Evolutionary conservation across 23 tunicate species (phyloP).

Genomic region (Trididemnum nubilum): DNA sequence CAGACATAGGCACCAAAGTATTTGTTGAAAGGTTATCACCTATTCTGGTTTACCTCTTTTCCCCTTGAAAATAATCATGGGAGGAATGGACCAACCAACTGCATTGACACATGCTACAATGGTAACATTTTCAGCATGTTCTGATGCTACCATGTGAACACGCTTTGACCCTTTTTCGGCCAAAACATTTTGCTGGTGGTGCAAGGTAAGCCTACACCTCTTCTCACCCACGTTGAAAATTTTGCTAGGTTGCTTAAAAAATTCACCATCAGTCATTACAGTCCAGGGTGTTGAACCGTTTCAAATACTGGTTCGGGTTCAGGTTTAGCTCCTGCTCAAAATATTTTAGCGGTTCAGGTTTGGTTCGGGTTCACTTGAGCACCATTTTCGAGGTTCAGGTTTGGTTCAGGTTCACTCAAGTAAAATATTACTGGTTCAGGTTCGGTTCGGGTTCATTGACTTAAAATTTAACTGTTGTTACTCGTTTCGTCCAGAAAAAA

Average conservation of each 20-base stretch:
- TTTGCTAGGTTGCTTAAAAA: slow-evolving; percentile 9
- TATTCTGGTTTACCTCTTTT: slow-evolving; percentile 26
- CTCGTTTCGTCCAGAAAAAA: too few species aligned
- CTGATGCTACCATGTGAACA: slow-evolving; percentile 29
- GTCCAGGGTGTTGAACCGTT: too few species aligned
- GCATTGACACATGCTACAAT: slow-evolving; percentile 33
- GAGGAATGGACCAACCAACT: slow-evolving; percentile 17
- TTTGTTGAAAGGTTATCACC: slow-evolving; percentile 26
- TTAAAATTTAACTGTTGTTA: too few species aligned
- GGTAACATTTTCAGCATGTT: slow-evolving; percentile 40
- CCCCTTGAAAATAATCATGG: slow-evolving; percentile 34
- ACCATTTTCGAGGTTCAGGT: too few species aligned
- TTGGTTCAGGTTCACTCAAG: too few species aligned
- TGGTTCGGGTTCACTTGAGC: too few species aligned
- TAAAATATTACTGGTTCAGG: too few species aligned
- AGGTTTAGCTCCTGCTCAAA: too few species aligned
- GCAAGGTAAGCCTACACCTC: slow-evolving; percentile 19
- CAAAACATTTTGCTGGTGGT: slow-evolving; percentile 28
- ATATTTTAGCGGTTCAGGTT: too few species aligned
- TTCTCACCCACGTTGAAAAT: slow-evolving; percentile 33
- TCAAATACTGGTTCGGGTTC: too few species aligned
- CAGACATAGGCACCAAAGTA: slow-evolving; percentile 26
- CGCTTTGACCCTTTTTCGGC: slow-evolving; percentile 20
- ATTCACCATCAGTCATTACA: slow-evolving; percentile 9
- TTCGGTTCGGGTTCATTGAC: too few species aligned